Conservation (phyloP, 2,113 vertebrate species). For the Periophthalmodon schlosseri region DNA sequence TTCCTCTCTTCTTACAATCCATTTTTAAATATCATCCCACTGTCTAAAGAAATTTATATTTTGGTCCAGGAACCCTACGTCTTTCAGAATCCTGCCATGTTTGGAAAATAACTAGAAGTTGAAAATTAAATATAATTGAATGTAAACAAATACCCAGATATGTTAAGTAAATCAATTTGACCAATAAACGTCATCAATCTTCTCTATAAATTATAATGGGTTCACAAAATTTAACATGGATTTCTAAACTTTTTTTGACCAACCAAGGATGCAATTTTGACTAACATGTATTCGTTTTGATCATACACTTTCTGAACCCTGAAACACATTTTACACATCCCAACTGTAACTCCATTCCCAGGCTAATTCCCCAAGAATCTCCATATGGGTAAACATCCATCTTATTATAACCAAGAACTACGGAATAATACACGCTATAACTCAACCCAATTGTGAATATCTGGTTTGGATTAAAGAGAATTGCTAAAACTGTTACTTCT, state of each 20-base stretch:
- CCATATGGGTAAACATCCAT: slow-evolving; percentile 25
- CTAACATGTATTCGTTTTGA: neutral
- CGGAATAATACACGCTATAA: slow-evolving; percentile 50
- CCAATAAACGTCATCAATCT: no score
- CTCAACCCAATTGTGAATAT: slow-evolving; percentile 62
- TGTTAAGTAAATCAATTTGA: no score
- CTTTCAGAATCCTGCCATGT: no score
- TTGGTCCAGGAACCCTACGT: no score
- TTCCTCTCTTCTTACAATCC: no score
- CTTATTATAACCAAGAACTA: slow-evolving; percentile 13
- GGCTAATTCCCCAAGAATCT: neutral
- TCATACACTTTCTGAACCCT: neutral
- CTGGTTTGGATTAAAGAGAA: slow-evolving; percentile 60
- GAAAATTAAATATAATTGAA: no score
- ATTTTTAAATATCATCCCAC: no score
- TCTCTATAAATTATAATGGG: no score
- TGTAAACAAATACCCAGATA: no score
- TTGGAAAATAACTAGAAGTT: no score
- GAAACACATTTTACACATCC: neutral
- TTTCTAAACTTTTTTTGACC: neutral
- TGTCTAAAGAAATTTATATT: no score
- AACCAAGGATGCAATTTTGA: neutral
- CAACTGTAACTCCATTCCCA: neutral
- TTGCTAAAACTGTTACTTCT: slow-evolving; percentile 47
- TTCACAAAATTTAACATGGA: neutral